phyloP scores from a whole-genome alignment of 2,888 invertebrate species.

The Dicyrtoma fusca region DNA sequence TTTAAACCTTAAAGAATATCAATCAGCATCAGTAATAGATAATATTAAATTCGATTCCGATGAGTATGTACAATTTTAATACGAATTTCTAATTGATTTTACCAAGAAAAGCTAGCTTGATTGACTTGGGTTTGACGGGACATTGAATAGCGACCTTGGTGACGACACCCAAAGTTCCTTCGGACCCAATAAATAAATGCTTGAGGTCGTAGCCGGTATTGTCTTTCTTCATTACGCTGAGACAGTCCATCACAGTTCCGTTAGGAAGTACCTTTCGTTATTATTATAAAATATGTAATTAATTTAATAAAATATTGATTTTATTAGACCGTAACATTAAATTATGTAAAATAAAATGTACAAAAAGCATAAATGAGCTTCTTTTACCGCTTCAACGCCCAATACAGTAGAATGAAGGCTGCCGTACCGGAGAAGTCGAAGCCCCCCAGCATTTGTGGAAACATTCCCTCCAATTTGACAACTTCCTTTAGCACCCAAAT shows the following conservation, averaged over 20 bases:
- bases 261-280: conserved; percentile 81
- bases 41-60: no score
- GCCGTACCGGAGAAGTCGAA: conserved; percentile 89
- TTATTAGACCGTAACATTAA: neutral
- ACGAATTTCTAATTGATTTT: neutral
- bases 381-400: conserved; percentile 84
- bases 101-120: conserved; percentile 90
- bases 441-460: conserved; percentile 96
- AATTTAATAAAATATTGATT: neutral
- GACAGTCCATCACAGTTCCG: conserved; percentile 81
- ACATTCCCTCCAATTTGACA: conserved; percentile 96
- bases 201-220: conserved; percentile 97
- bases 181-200: conserved; percentile 97
- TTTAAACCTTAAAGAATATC: conserved; percentile 67
- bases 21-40: neutral
- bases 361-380: neutral
- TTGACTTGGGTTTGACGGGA: conserved; percentile 78
- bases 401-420: conserved; percentile 89
- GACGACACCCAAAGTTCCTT: conserved; percentile 93
- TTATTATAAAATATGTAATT: no score
- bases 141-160: conserved; percentile 91
- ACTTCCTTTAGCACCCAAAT: conserved; percentile 94
- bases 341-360: neutral
- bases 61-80: no score
- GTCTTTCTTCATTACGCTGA: conserved; percentile 88